Evolutionary conservation across 2,113 vertebrate genomes (phyloP), one percentile per base, ranked within the genome.

Genomic region (Leucopsar rothschildi): DNA sequence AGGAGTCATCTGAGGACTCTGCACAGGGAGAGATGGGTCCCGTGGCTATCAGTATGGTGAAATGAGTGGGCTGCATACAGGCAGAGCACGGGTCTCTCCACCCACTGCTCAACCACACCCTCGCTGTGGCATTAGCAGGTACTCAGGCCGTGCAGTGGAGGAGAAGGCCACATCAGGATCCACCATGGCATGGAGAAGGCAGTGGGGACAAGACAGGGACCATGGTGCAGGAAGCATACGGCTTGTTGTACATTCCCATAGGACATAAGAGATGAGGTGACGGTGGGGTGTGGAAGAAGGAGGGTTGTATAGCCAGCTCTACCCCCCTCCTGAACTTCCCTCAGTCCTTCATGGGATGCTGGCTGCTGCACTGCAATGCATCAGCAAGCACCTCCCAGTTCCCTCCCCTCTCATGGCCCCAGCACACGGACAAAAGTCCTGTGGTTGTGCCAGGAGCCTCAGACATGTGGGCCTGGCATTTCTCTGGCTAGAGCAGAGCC

Each of bases 1-100:
- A 99, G 35, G 99, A 99, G 94, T 99, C 99, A 3, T 99, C 99
- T 0, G 99, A 99, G 45, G 99, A 99, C 97, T 99, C 99, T 99
- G 97, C 60, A 52, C 9, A 83, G 93, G 89, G 72, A 97, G 81
- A 91, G 60, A 92, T 0, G 10, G 45, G 47, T 29, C 75, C 70
- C 27, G 0, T 6, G 59, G 68, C 52, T 49, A 17, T 88, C 72
- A 93, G 55, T 7, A 7, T 16, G 13, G 20, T 31, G 49, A 11
- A 25, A 3, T 3, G 2, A 39, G 31, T 0, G 4, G 45, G 29
- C 40, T 37, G 37, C 37, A 37, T 12, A 35, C 47, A 57, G 75
- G 31, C 52, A 70, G 56, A 53, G n/a, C 61, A 35, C 25, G 23
- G 33, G 15, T 39, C 50, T 64, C 2, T 1, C 28, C 68, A 3